Percentiles rank a stretch among this genome's conserved stretches.
Evolutionary conservation across 2,888 invertebrate genomes (phyloP).

Genomic region (Pollenia angustigena): DNA sequence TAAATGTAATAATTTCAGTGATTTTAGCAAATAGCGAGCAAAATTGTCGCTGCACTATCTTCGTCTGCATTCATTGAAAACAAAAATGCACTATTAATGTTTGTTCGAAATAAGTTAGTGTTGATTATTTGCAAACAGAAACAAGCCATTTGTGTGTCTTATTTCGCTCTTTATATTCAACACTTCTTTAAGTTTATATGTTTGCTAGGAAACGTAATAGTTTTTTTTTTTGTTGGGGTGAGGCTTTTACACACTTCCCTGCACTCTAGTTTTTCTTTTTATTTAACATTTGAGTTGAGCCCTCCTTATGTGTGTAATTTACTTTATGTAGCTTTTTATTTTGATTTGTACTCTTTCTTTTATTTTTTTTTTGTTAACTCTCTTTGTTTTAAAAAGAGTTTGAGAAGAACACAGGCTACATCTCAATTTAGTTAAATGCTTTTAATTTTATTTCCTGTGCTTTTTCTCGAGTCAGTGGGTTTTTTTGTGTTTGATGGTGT

Average conservation of each 20-base stretch:
- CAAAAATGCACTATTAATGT: too few relatives aligned
- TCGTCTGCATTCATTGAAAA: too few relatives aligned
- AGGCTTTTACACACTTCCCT: background rate
- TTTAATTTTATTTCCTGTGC: conserved; percentile 44
- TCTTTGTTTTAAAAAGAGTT: background rate
- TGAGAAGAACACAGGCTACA: background rate
- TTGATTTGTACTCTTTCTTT: conserved; percentile 23
- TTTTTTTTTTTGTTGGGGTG: too few relatives aligned
- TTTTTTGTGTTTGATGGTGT: conserved; percentile 4
- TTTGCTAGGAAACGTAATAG: too few relatives aligned
- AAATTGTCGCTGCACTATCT: too few relatives aligned
- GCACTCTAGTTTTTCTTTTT: conserved; percentile 14
- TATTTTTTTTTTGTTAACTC: background rate
- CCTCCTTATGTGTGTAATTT: conserved; percentile 31
- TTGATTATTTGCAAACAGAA: too few relatives aligned
- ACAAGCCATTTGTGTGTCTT: too few relatives aligned
- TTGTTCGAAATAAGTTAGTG: too few relatives aligned
- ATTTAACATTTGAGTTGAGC: background rate
- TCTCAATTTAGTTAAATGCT: conserved; percentile 56
- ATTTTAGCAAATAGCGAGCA: too few relatives aligned
- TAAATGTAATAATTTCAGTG: too few relatives aligned
- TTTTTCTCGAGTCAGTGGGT: background rate
- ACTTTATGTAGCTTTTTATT: conserved; percentile 41
- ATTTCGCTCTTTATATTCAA: too few relatives aligned
- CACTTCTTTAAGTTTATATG: too few relatives aligned